These are phyloP conservation scores for Meles meles DNA, from an alignment of 2,113 vertebrate species.

Conservation along the genomic window DNA sequence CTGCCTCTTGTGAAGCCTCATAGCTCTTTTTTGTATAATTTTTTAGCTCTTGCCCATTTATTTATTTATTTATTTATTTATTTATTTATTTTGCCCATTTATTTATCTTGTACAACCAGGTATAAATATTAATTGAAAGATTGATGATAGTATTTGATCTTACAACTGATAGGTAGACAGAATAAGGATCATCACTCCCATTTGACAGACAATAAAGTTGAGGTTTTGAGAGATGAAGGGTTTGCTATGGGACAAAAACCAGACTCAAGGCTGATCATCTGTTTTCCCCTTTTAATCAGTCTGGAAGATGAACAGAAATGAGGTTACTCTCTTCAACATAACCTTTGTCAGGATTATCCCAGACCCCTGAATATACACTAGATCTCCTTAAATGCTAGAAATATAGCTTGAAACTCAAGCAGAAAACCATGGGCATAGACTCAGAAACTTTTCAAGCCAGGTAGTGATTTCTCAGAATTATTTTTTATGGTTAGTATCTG, in stretches of 20 bases:
- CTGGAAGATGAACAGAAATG: background rate
- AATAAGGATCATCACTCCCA: background rate
- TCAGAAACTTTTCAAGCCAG: background rate
- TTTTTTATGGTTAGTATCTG: background rate
- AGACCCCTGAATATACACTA: background rate
- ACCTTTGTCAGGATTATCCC: background rate
- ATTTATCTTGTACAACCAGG: background rate
- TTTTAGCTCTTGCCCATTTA: background rate
- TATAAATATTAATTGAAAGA: background rate
- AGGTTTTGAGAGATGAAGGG: background rate
- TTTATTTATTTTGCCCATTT: background rate
- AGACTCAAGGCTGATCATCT: background rate
- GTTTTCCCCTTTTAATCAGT: background rate
- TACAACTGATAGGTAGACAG: background rate
- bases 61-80: background rate
- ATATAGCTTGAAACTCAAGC: slow-evolving; percentile 1
- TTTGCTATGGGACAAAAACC: background rate
- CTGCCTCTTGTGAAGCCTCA: background rate
- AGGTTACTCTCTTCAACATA: background rate
- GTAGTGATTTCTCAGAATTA: background rate
- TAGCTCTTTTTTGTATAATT: background rate
- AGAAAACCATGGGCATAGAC: background rate
- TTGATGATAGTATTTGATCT: background rate
- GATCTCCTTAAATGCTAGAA: background rate
- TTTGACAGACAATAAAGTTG: background rate